phyloP scores from a whole-genome alignment of 2,113 vertebrate genomes.

The Eublepharis macularius region DNA sequence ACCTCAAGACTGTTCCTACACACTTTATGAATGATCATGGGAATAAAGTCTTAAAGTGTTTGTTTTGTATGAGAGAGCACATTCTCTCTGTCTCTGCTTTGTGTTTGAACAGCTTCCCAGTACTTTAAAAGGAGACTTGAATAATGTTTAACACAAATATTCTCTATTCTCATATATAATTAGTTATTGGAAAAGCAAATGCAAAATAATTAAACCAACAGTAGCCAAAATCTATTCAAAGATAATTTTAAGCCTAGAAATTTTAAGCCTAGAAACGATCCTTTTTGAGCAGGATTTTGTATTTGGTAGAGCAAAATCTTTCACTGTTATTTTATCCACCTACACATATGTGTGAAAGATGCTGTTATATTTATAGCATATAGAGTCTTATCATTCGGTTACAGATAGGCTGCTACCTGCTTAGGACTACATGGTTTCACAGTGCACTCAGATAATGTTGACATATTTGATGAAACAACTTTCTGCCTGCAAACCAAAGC shows the following conservation, averaged over 20 bases:
- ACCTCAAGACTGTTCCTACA: background rate
- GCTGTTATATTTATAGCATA: constrained; percentile 19
- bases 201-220: background rate
- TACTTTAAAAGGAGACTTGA: background rate
- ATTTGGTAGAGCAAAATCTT: constrained; percentile 17
- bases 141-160: background rate
- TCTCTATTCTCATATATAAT: background rate
- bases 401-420: constrained; percentile 20
- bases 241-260: background rate
- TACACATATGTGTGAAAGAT: constrained; percentile 17
- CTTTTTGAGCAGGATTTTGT: background rate
- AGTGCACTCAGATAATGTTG: constrained; percentile 4
- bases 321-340: background rate
- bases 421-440: background rate
- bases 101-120: background rate
- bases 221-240: background rate
- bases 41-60: background rate
- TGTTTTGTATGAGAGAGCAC: background rate
- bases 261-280: constrained; percentile 18
- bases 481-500: constrained; percentile 12
- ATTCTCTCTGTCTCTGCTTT: background rate
- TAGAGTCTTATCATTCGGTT: constrained; percentile 10
- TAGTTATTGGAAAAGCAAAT: background rate
- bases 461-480: constrained; percentile 19
- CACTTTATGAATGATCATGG: background rate